Conservation (phyloP, 2,888 invertebrate species). For the Drosophila kuntzei region DNA sequence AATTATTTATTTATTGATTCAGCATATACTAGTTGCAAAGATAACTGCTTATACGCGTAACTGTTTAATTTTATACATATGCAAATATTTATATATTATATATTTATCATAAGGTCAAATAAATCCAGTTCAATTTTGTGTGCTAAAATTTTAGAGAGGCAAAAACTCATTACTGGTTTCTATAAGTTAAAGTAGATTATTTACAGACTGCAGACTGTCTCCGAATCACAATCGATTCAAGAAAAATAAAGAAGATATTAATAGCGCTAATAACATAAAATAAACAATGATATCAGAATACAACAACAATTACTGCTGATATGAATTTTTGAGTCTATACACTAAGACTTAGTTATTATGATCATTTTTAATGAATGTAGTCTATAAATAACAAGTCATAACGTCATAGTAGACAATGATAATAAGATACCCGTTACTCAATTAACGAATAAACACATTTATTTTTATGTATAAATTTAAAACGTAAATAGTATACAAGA, state of each 20-base stretch:
- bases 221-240: not conserved
- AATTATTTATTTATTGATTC: conserved; percentile 23
- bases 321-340: too few species aligned
- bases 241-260: not conserved
- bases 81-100: conserved; percentile 32
- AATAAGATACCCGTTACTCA: too few species aligned
- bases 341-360: not conserved
- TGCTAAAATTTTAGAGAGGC: not conserved
- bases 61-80: conserved; percentile 5
- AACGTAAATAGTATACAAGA: too few species aligned
- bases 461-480: too few species aligned
- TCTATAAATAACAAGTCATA: not conserved
- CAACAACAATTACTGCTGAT: too few species aligned
- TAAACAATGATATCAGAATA: not conserved
- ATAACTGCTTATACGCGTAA: conserved; percentile 1
- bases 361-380: not conserved
- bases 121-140: not conserved
- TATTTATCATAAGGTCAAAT: conserved; percentile 15
- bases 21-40: not conserved
- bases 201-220: not conserved
- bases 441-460: too few species aligned
- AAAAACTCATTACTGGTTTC: not conserved
- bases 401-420: too few species aligned
- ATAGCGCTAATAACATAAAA: not conserved
- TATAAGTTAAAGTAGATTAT: not conserved